Conservation (phyloP, 2,113 vertebrate species). For the Todiramphus chloris region DNA sequence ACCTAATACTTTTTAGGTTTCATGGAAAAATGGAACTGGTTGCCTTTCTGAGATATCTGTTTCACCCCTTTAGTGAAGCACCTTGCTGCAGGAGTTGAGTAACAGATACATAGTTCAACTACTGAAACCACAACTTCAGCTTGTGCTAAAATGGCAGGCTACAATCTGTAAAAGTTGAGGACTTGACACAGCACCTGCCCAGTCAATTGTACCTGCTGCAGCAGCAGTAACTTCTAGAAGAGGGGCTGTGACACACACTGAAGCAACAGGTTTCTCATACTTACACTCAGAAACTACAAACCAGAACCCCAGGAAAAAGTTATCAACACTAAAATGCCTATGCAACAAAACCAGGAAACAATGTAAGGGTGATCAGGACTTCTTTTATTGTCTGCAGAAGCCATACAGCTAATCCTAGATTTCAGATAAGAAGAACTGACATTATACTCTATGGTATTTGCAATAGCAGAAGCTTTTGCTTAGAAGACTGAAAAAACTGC, state of each 20-base stretch:
- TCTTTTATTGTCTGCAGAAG: not conserved
- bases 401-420: not conserved
- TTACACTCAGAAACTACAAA: not conserved
- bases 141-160: not conserved
- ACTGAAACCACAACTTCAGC: not conserved
- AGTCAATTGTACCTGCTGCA: not conserved
- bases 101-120: not conserved
- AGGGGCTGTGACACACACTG: not conserved
- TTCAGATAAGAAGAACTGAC: not conserved
- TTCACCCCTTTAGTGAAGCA: not conserved
- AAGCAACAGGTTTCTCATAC: not conserved
- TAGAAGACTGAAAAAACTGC: not conserved
- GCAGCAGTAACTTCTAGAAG: not conserved
- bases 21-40: not conserved
- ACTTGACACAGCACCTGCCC: not conserved
- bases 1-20: not conserved
- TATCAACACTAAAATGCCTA: not conserved
- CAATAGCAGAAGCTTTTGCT: not conserved
- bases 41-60: fast-evolving
- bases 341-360: not conserved
- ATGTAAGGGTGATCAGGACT: fast-evolving
- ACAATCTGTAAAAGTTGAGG: not conserved
- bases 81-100: not conserved
- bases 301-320: not conserved
- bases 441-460: not conserved